Conservation (phyloP, 2,797 vertebrate genomes). For the Tapirus indicus region DNA sequence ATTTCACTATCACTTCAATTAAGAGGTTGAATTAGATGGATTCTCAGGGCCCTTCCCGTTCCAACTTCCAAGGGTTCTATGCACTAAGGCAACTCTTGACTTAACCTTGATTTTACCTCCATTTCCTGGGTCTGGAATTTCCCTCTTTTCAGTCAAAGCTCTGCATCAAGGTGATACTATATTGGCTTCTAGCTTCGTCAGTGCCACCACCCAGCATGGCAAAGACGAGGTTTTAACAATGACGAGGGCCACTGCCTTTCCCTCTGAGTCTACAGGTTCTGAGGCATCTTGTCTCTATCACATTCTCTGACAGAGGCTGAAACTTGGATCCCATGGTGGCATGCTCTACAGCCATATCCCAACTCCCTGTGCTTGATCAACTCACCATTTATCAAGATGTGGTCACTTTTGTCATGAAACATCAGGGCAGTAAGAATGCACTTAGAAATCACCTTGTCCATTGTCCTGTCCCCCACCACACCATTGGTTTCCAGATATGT, state of each 20-base stretch:
- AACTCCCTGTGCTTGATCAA: not conserved
- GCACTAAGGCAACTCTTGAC: not conserved
- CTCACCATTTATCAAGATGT: not conserved
- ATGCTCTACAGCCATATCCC: not conserved
- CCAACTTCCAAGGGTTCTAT: not conserved
- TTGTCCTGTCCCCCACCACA: not conserved
- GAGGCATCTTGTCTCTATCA: not conserved
- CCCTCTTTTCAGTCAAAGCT: not conserved
- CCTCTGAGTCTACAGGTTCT: not conserved
- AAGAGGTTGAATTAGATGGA: not conserved
- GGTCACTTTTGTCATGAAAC: not conserved
- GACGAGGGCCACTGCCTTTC: not conserved
- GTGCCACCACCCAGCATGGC: not conserved
- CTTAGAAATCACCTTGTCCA: not conserved
- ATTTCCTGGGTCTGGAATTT: not conserved
- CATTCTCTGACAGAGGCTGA: not conserved
- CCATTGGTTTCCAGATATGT: not conserved
- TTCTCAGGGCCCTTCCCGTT: not conserved
- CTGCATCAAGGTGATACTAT: not conserved
- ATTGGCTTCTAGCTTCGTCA: not conserved
- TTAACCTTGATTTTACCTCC: not conserved
- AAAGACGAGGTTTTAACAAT: not conserved
- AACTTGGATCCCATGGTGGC: not conserved
- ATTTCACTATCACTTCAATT: not conserved
- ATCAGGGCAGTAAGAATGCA: not conserved